phyloP scores from a whole-genome alignment of 2,113 vertebrate genomes.

The Percopsis transmontana region DNA sequence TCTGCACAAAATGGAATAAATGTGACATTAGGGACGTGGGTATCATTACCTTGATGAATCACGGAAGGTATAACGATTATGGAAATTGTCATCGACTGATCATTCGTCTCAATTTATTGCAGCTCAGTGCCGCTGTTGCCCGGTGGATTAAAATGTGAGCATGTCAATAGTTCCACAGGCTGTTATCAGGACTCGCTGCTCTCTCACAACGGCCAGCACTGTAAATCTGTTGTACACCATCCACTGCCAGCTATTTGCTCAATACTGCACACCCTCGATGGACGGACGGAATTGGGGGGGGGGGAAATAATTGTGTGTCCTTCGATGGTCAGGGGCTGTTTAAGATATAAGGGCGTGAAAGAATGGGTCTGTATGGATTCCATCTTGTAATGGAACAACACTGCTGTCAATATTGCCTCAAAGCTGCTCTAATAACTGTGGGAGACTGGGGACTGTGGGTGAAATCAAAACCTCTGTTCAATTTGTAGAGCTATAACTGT shows the following conservation, averaged over 20 bases:
- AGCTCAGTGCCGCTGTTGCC: slow-evolving; percentile 62
- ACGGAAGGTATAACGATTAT: slow-evolving; percentile 86
- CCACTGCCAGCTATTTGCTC: slow-evolving; percentile 55
- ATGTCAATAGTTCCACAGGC: slow-evolving; percentile 69
- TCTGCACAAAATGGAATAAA: slow-evolving; percentile 80
- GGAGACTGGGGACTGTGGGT: too few species aligned
- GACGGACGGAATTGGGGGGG: slow-evolving; percentile 59
- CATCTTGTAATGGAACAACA: not conserved
- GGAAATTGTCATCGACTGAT: slow-evolving; percentile 87
- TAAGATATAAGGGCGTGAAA: slow-evolving; percentile 25
- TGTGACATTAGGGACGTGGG: slow-evolving; percentile 84
- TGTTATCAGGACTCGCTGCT: slow-evolving; percentile 68
- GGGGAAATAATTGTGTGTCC: slow-evolving; percentile 57
- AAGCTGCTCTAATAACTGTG: slow-evolving; percentile 21
- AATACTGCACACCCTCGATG: slow-evolving; percentile 53
- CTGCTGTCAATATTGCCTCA: slow-evolving; percentile 22
- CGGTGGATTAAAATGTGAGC: slow-evolving; percentile 74
- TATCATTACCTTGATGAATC: slow-evolving; percentile 91
- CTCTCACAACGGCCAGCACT: slow-evolving; percentile 62
- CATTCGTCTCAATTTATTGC: slow-evolving; percentile 88
- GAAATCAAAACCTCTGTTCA: too few species aligned
- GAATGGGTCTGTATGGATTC: slow-evolving; percentile 22
- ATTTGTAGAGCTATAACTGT: too few species aligned
- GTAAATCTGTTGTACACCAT: slow-evolving; percentile 48
- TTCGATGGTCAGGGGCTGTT: slow-evolving; percentile 20